A percentile compares a stretch with the other conserved stretches of the same genome.
Evolutionary conservation across 2,888 invertebrate species (phyloP).

Genomic region (Nephrotoma guestfalica): DNA sequence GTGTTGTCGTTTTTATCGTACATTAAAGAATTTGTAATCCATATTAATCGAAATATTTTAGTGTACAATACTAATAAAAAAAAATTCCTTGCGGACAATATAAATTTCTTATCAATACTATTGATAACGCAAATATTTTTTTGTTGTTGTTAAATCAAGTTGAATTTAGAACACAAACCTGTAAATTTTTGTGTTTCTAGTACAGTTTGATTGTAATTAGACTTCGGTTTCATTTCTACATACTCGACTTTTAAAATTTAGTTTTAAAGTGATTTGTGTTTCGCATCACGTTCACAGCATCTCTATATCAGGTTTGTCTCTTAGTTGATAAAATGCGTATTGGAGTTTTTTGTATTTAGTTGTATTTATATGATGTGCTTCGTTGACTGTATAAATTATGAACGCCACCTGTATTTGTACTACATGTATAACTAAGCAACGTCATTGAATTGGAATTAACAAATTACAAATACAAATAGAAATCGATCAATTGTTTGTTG

Average conservation of each 20-base stretch:
- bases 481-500: background rate
- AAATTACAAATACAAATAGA: background rate
- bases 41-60: background rate
- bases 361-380: background rate
- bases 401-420: background rate
- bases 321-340: background rate
- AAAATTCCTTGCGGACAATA: background rate
- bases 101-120: background rate
- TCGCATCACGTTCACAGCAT: background rate
- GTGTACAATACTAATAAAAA: background rate
- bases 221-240: background rate
- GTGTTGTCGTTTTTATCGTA: background rate
- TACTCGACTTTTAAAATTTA: background rate
- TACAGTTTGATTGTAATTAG: background rate
- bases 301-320: background rate
- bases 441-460: background rate
- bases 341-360: background rate
- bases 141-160: background rate
- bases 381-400: background rate
- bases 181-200: background rate
- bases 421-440: background rate
- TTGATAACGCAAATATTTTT: background rate
- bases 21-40: background rate
- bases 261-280: background rate
- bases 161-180: background rate